These are phyloP conservation scores for Palaemon carinicauda DNA, from an alignment of 1,140 invertebrate genomes.

Conservation along the genomic window DNA sequence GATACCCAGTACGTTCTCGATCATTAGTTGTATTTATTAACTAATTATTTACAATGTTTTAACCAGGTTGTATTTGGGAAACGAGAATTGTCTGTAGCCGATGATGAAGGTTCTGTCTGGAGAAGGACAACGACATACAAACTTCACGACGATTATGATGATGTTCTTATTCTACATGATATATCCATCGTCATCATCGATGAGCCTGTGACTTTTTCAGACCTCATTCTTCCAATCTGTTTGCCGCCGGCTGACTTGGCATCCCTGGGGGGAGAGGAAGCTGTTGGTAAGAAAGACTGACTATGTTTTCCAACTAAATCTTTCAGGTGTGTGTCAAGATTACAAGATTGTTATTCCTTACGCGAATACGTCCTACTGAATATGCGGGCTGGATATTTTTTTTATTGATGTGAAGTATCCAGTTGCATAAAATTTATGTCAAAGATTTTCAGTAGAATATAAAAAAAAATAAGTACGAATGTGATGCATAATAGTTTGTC, in stretches of 20 bases:
- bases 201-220: conserved; percentile 8
- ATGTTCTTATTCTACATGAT: neutral
- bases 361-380: too few relatives aligned
- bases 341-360: too few relatives aligned
- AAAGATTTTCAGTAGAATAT: too few relatives aligned
- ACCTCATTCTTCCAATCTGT: conserved; percentile 13
- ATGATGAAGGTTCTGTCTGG: neutral
- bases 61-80: conserved; percentile 17
- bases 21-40: too few relatives aligned
- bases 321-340: too few relatives aligned
- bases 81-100: neutral
- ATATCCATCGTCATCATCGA: conserved; percentile 9
- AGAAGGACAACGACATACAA: neutral
- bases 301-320: neutral
- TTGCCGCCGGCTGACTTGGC: neutral
- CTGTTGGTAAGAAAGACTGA: neutral
- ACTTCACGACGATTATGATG: conserved; percentile 18
- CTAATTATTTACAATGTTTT: too few relatives aligned
- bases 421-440: too few relatives aligned
- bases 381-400: too few relatives aligned
- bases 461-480: too few relatives aligned
- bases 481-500: too few relatives aligned
- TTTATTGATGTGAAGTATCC: too few relatives aligned
- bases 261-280: neutral
- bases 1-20: too few relatives aligned